Percentiles rank a stretch among this genome's conserved stretches.
Evolutionary conservation across 2,888 invertebrate species (phyloP).

Genomic region (Melanophora roralis): DNA sequence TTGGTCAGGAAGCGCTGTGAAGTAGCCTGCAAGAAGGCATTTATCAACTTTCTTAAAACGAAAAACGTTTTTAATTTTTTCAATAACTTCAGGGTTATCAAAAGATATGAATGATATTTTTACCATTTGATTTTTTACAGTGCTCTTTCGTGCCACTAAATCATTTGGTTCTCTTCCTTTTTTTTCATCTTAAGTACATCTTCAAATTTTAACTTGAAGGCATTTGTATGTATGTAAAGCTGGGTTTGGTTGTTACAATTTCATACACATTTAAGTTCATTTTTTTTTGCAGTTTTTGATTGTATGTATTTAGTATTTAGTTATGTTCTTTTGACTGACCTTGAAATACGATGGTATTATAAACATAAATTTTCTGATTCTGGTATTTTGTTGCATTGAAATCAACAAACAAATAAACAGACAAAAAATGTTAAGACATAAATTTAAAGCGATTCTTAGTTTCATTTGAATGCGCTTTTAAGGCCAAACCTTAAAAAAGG

Average conservation of each 20-base stretch:
- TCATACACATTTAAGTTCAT: background rate
- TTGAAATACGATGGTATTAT: slow-evolving; percentile 71
- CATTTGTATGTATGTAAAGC: slow-evolving; percentile 24
- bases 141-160: slow-evolving; percentile 7
- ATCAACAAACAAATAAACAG: slow-evolving; percentile 8
- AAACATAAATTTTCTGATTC: slow-evolving; percentile 70
- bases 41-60: too few species aligned
- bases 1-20: too few species aligned
- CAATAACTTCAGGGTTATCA: too few species aligned
- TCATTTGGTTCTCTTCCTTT: background rate
- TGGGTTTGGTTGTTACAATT: slow-evolving; percentile 49
- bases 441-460: background rate
- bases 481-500: slow-evolving; percentile 47
- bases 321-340: slow-evolving; percentile 66
- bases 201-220: slow-evolving; percentile 38
- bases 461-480: slow-evolving; percentile 39
- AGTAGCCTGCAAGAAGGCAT: too few species aligned
- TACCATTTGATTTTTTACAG: slow-evolving; percentile 1
- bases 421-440: slow-evolving; percentile 19
- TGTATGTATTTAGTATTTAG: background rate
- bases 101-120: background rate
- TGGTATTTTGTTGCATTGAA: slow-evolving; percentile 12
- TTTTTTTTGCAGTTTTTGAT: background rate
- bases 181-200: slow-evolving; percentile 22
- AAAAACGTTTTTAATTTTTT: too few species aligned